A percentile compares a stretch with the other conserved stretches of the same genome.
These are phyloP conservation scores for Thaumatotibia leucotreta DNA, from an alignment of 1,140 invertebrate genomes.

Conservation along the genomic window DNA sequence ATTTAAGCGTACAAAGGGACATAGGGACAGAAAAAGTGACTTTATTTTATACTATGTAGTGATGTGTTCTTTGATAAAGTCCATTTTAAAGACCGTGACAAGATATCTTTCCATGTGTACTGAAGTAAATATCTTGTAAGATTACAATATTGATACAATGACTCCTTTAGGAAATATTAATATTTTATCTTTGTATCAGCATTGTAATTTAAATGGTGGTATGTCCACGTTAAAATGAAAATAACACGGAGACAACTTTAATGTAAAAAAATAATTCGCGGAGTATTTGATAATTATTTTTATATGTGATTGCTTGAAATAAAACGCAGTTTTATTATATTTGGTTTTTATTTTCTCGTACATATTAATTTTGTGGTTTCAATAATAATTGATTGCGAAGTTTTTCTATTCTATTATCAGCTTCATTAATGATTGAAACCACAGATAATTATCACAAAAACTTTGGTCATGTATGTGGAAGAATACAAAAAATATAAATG, in stretches of 20 bases:
- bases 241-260: too few relatives aligned
- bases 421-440: not conserved
- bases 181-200: not conserved
- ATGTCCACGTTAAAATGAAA: not conserved
- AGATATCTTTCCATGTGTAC: too few relatives aligned
- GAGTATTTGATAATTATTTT: not conserved
- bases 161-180: too few relatives aligned
- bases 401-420: not conserved
- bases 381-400: not conserved
- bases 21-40: too few relatives aligned
- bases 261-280: not conserved
- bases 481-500: not conserved
- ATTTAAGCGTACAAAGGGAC: too few relatives aligned
- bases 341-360: slow-evolving; percentile 8
- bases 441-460: not conserved
- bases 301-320: not conserved
- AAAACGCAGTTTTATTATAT: slow-evolving; percentile 1
- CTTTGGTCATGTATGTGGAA: not conserved
- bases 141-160: not conserved
- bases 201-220: not conserved
- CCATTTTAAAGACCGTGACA: too few relatives aligned
- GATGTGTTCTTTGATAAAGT: too few relatives aligned
- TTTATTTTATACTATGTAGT: too few relatives aligned
- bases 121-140: not conserved
- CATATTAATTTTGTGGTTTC: not conserved